A percentile compares a stretch with the other conserved stretches of the same genome.
phyloP scores from a whole-genome alignment of 1,140 invertebrate genomes.

The Drosophila ficusphila region DNA sequence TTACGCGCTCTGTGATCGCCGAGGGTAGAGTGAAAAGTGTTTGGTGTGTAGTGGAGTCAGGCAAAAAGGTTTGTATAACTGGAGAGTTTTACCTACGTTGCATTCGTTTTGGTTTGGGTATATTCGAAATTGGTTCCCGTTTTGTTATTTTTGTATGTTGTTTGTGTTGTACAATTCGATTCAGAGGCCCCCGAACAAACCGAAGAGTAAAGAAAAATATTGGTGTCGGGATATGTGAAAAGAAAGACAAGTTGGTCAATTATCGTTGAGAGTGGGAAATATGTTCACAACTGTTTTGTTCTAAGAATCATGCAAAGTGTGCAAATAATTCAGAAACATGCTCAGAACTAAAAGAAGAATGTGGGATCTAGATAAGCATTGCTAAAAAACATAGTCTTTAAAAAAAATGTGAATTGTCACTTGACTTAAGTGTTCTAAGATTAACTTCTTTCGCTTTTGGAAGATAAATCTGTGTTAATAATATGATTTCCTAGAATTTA shows the following conservation, averaged over 20 bases:
- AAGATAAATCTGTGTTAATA: no score
- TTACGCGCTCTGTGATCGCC: constrained; percentile 39
- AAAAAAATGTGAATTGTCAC: no score
- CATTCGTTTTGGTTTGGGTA: constrained; percentile 27
- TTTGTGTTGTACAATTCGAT: constrained; percentile 40
- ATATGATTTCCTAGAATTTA: no score
- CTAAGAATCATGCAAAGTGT: background rate
- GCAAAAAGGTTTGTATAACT: constrained; percentile 36
- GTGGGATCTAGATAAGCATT: no score
- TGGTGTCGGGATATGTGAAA: constrained; percentile 46
- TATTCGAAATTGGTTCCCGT: constrained; percentile 6
- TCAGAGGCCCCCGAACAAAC: constrained; percentile 39
- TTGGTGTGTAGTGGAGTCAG: constrained; percentile 27
- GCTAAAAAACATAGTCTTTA: no score
- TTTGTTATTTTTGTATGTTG: constrained; percentile 25
- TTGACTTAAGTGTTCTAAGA: no score
- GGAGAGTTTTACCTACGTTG: constrained; percentile 73
- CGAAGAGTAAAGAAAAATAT: constrained; percentile 47
- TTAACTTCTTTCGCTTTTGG: no score
- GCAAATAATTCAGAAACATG: background rate
- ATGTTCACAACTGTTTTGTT: background rate
- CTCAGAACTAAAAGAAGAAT: no score
- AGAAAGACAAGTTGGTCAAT: constrained; percentile 39
- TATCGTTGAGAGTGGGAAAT: background rate
- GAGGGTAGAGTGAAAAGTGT: constrained; percentile 17